These are phyloP conservation scores for Pluvianellus socialis DNA, from an alignment of 2,113 vertebrate species.

Conservation along the genomic window DNA sequence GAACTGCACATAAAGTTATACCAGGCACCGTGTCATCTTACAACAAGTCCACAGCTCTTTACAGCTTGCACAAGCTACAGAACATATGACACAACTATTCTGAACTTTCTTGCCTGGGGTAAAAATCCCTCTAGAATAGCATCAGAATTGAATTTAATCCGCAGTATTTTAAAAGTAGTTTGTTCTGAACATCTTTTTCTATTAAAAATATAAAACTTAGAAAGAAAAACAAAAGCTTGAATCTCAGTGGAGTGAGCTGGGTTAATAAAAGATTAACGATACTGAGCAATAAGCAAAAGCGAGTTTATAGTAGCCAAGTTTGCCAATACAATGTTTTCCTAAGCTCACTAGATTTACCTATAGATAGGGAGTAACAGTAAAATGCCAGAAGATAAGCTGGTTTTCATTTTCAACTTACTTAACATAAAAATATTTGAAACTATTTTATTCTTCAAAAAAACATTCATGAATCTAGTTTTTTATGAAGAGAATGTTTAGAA, in stretches of 20 bases:
- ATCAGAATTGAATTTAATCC: not conserved
- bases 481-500: not conserved
- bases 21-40: not conserved
- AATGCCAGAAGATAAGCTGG: not conserved
- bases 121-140: not conserved
- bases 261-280: constrained; percentile 44
- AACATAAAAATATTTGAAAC: not conserved
- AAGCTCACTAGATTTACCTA: not conserved
- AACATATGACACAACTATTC: not conserved
- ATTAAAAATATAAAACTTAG: not conserved
- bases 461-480: not conserved
- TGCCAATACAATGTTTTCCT: not conserved
- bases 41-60: not conserved
- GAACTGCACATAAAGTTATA: not conserved
- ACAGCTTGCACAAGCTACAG: not conserved
- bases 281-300: constrained; percentile 9
- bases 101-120: not conserved
- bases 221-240: not conserved
- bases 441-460: not conserved
- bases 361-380: not conserved
- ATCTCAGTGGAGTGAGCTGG: not conserved
- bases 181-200: not conserved
- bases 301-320: not conserved
- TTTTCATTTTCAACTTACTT: not conserved
- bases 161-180: not conserved